Base-by-base conservation (phyloP, 1,140 invertebrate species). In the Archivesica marissinica region DNA sequence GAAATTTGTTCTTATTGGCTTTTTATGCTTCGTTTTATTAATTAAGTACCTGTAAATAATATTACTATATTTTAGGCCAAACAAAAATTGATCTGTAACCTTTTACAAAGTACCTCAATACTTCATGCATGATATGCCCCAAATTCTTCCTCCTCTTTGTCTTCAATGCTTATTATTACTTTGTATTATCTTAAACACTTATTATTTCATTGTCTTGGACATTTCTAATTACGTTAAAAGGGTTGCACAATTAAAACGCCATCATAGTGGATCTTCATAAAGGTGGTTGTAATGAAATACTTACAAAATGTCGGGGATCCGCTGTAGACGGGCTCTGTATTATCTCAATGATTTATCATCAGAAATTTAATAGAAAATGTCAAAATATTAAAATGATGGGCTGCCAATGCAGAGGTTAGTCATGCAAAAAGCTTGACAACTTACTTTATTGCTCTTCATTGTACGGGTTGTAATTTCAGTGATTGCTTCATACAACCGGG, bases 321-420 rank as follows among this genome's bases (percentile, higher is more conserved):
- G 25, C 15, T 44, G 41, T n/a, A 47, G 28, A 72, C 41, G 64
- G 38, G 25, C 64, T 11, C 25, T 3, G 15, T 72, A 72, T 72
- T 47, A 64, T 64, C 41, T 72, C 28, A 20, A 50, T 72, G 68
- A 47, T 72, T 72, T 72, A 72, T 72, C 68, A 33, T 50, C 41
- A 17, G 33, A 79, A 61, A 59, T 66, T 79, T 79, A 79, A 79
- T 79, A 79, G 77, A 79, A 79, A 79, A 61, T 79, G 77, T 79
- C 77, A 79, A 33, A 44, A 64, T 76, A 47, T 50, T 66, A 66
- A 64, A 79, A 66, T 66, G 77, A 64, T 66, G 39, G 30, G 23
- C 39, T 79, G 77, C 59, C 77, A 79, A 79, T 79, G 61, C 56
- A 52, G 11, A 50, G 39, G 77, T 79, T 66, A 64, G 38, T 35